Conservation (phyloP, 2,888 invertebrate species). For the Tortricodes alternella region DNA sequence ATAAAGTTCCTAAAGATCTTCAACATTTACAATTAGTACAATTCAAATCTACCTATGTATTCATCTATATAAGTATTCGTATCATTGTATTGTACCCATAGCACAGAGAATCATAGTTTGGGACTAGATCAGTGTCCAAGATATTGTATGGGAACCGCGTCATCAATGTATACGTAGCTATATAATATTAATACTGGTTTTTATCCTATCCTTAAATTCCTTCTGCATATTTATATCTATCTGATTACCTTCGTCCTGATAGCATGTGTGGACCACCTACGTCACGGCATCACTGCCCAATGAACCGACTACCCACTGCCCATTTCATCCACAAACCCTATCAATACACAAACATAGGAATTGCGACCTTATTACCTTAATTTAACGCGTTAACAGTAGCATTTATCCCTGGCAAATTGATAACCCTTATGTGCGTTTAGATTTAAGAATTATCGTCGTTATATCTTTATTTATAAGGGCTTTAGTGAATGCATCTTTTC, state of each 20-base stretch:
- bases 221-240: background rate
- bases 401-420: background rate
- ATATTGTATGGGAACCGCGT: too few species aligned
- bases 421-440: background rate
- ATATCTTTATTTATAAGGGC: background rate
- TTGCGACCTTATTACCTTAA: background rate
- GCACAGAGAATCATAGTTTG: too few species aligned
- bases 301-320: constrained; percentile 54
- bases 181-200: too few species aligned
- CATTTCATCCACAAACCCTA: constrained; percentile 34
- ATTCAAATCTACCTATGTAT: too few species aligned
- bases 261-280: constrained; percentile 52
- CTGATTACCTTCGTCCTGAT: constrained; percentile 12
- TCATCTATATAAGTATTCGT: too few species aligned
- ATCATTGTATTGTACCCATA: too few species aligned
- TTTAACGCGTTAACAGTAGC: background rate
- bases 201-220: constrained; percentile 4
- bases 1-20: too few species aligned
- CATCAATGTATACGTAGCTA: too few species aligned
- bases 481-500: background rate
- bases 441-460: background rate
- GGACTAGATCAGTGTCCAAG: too few species aligned
- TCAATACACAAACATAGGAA: background rate
- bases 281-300: constrained; percentile 62
- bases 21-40: too few species aligned